Base-by-base conservation (phyloP, 2,888 invertebrate genomes). In the Priocnemis perturbator region DNA sequence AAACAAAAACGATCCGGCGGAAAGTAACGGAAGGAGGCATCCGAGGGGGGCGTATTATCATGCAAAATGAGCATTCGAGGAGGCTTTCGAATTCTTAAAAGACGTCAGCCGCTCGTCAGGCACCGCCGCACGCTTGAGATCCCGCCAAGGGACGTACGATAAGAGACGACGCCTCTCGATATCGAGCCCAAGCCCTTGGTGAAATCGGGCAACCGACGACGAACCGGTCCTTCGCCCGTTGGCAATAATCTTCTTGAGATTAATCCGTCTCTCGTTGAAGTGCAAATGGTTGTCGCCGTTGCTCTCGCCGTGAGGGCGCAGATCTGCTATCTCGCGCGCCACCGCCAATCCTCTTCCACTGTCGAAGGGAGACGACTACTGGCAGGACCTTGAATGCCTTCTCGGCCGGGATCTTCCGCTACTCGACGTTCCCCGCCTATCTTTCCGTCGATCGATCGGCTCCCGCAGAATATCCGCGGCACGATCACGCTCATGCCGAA, bases 241-340 rank as follows among this genome's bases (percentile, higher is more conserved):
- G 71, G 67, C 71, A 66, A 65, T 66, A 60, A 63, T 65, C 69
- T 63, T 62, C 60, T 68, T 63, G 72, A 78, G 78, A 78, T 78
- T 78, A 78, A 78, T 78, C 78, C 78, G 71, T 78, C 76, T 76
- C 78, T 79, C 78, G 78, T 37, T 37, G 78, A 78, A 78, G 79
- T 73, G 76, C 79, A 78, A 78, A 78, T 76, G 79, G 72, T 64
- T 69, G 58, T 53, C 17, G 50, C 50, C 50, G 50, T 17, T 5
- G 7, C 37, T 11, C 37, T 37, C 37, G 50, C 9, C 50, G 50
- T 50, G 50, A 50, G 50, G 5, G 50, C 14, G 50, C 50, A 19
- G n/a, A 17, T 50, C 50, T 17, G 5, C 50, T 50, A 50, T 50
- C 50, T 50, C 19, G 4, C 17, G 50, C 50, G 50, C 37, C 37